These are phyloP conservation scores for Ceyx margarethae DNA, from an alignment of 2,113 vertebrate species.

Conservation along the genomic window DNA sequence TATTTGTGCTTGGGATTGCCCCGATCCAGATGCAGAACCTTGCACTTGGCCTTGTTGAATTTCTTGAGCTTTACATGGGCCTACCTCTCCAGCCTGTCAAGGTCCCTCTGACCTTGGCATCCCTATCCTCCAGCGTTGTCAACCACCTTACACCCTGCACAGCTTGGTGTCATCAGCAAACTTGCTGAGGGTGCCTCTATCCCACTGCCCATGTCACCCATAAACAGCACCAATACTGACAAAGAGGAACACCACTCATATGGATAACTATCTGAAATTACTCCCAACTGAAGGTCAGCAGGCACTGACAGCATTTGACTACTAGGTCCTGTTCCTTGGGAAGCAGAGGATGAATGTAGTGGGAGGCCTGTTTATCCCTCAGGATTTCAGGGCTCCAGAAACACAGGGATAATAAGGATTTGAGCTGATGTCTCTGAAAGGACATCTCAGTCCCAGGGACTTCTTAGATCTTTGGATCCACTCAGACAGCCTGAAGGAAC, in stretches of 20 bases:
- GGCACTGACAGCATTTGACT: neutral
- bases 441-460: neutral
- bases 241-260: no score
- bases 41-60: neutral
- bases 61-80: neutral
- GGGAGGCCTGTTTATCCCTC: neutral
- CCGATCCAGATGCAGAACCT: neutral
- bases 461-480: neutral
- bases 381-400: neutral
- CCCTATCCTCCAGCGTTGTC: neutral
- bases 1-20: neutral
- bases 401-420: neutral
- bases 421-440: neutral
- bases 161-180: no score
- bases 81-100: neutral
- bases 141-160: no score
- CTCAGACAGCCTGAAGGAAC: neutral
- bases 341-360: neutral
- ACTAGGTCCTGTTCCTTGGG: neutral
- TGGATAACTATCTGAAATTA: neutral
- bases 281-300: neutral
- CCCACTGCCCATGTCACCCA: no score
- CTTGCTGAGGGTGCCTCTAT: no score
- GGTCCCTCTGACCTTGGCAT: neutral
- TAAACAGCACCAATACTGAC: no score